Conservation (phyloP, 2,888 invertebrate genomes). For the Ptycholaimellus sp. region DNA sequence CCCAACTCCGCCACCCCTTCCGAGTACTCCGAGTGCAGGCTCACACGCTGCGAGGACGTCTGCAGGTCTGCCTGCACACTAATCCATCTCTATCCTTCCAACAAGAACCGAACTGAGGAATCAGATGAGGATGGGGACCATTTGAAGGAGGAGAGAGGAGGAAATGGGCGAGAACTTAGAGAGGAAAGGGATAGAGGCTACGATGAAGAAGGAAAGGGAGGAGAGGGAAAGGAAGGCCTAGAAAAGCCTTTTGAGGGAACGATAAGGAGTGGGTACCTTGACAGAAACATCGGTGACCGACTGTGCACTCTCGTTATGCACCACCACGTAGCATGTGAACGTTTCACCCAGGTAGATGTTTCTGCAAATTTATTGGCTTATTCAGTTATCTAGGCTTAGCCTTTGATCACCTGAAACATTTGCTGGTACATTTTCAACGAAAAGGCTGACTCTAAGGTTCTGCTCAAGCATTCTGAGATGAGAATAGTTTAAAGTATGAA, state of each 20-base stretch:
- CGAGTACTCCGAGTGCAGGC: constrained; percentile 48
- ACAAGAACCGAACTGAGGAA: not conserved
- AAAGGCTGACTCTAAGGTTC: too few relatives aligned
- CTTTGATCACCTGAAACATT: too few relatives aligned
- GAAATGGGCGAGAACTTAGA: too few relatives aligned
- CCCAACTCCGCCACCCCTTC: constrained; percentile 34
- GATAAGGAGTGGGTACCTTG: constrained; percentile 38
- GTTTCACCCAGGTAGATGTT: constrained; percentile 94
- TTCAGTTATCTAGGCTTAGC: not conserved
- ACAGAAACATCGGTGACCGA: constrained; percentile 55
- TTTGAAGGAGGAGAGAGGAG: too few relatives aligned
- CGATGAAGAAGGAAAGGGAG: too few relatives aligned
- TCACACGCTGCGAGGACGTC: constrained; percentile 61
- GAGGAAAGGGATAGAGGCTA: too few relatives aligned
- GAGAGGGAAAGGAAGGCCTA: too few relatives aligned
- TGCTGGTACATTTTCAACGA: too few relatives aligned
- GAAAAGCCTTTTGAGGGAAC: not conserved
- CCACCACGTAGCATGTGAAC: constrained; percentile 85
- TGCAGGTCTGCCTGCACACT: constrained; percentile 56
- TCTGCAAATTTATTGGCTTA: constrained; percentile 27
- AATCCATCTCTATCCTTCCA: not conserved
- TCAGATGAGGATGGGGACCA: too few relatives aligned
- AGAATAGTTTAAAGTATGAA: too few relatives aligned
- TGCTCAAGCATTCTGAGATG: too few relatives aligned
- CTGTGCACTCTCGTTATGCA: constrained; percentile 75